A percentile compares a stretch with the other conserved stretches of the same genome.
Evolutionary conservation across 2,113 vertebrate genomes (phyloP).

Genomic region (Alethe castanea): DNA sequence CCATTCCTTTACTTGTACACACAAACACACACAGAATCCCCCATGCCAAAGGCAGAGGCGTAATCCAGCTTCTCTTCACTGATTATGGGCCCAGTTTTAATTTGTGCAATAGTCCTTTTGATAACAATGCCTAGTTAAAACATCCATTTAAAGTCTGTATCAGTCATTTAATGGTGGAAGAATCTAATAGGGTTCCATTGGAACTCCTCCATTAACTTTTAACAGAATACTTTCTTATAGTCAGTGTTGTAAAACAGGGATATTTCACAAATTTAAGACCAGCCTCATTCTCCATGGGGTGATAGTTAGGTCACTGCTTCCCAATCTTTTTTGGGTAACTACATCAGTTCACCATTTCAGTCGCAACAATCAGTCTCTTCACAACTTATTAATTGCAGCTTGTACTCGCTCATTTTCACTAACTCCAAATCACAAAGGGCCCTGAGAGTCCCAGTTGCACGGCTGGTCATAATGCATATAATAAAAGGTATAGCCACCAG

Average conservation of each 20-base stretch:
- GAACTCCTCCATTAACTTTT: constrained; percentile 76
- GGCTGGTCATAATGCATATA: background rate
- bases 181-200: constrained; percentile 71
- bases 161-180: constrained; percentile 71
- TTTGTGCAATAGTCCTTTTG: constrained; percentile 75
- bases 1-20: background rate
- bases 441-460: background rate
- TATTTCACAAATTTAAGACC: constrained; percentile 45
- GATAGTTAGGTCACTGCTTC: constrained; percentile 40
- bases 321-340: constrained; percentile 39
- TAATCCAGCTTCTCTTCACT: constrained; percentile 69
- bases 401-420: background rate
- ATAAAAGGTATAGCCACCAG: background rate
- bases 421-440: background rate
- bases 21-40: background rate
- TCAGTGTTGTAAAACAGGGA: constrained; percentile 39
- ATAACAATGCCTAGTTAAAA: constrained; percentile 77
- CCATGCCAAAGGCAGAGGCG: constrained; percentile 56
- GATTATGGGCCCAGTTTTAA: constrained; percentile 70
- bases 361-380: constrained; percentile 38
- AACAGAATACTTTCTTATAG: constrained; percentile 64
- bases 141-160: constrained; percentile 74
- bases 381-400: constrained; percentile 57
- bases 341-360: constrained; percentile 2
- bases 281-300: constrained; percentile 50